Percentiles rank a stretch among this genome's conserved stretches.
Conservation (phyloP, 2,888 invertebrate species). For the Scaptomyza reducta region DNA sequence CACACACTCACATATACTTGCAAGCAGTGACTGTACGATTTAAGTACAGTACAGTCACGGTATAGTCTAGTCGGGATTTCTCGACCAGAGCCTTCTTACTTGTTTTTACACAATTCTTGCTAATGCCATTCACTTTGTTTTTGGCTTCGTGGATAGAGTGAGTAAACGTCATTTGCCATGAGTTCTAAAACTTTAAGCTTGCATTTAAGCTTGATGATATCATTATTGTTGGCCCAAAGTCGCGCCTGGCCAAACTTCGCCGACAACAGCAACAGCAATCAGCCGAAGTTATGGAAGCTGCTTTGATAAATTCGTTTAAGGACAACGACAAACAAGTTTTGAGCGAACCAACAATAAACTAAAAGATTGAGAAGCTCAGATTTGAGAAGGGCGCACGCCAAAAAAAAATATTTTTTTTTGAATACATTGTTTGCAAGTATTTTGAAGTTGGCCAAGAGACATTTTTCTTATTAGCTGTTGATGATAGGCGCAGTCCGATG, state of each 20-base stretch:
- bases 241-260: conserved; percentile 63
- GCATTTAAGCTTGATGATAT: conserved; percentile 75
- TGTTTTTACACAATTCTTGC: not conserved
- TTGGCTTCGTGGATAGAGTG: conserved; percentile 33
- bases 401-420: conserved; percentile 9
- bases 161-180: conserved; percentile 73
- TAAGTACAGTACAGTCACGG: too few relatives aligned
- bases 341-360: conserved; percentile 28
- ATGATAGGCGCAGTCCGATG: conserved; percentile 26
- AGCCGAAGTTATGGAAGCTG: conserved; percentile 69
- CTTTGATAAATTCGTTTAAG: conserved; percentile 74
- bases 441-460: conserved; percentile 18
- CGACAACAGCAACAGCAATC: conserved; percentile 9
- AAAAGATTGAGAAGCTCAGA: conserved; percentile 1
- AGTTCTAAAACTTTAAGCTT: conserved; percentile 69
- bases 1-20: too few relatives aligned
- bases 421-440: conserved; percentile 15
- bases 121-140: conserved; percentile 11
- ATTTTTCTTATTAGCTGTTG: conserved; percentile 25
- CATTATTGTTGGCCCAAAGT: conserved; percentile 66
- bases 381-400: not conserved
- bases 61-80: too few relatives aligned
- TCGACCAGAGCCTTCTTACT: too few relatives aligned
- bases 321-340: conserved; percentile 68
- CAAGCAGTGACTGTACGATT: too few relatives aligned